Base-by-base conservation (phyloP, 2,888 invertebrate species). In the Drosophila seclusa region DNA sequence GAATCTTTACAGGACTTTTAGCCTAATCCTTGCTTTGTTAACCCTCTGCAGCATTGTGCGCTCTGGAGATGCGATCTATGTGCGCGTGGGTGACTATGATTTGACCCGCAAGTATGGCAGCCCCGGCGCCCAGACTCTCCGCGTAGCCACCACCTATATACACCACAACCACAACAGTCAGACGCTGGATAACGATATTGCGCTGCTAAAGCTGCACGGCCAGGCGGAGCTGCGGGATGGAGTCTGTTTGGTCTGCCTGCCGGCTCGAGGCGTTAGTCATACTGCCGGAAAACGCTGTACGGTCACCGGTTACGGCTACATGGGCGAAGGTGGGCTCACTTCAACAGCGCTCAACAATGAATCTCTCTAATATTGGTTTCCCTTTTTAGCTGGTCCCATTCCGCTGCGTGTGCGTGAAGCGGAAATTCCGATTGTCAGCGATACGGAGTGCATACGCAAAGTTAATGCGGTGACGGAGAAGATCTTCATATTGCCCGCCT, bases 101-200 rank as follows among this genome's bases (percentile, higher is more conserved):
- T 94, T 98, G 78, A 98, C 98, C 1, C 94, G 97, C 68, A 97
- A 98, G 92, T 97, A 97, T 92, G 98, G 98, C 36, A 98, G 97
- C 81, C 97, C 97, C 0, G 98, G 97, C 13, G 98, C 98, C 0
- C 98, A 98, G 93, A 98, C 98, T 0, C 94, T 98, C 27, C 94
- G 97, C 21, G 98, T 98, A 2, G 97, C 97, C 62, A 98, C 98
- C 61, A 98, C 98, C 0, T 98, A 98, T 92, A 98, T 98, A 73
- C 98, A 98, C 91, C 98, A 98, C 93, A 98, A 98, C 94, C 98
- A 98, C 94, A 98, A 98, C 93, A 97, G 97, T 83, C 98, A 98
- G 93, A 98, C 98, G 1, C 93, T 98, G 79, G 98, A 98, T 92
- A 98, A 99, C 89, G 98, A 99, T 89, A 98, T 99, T 76, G 99